Conservation (phyloP, 2,797 vertebrate genomes). For the Discoglossus pictus region DNA sequence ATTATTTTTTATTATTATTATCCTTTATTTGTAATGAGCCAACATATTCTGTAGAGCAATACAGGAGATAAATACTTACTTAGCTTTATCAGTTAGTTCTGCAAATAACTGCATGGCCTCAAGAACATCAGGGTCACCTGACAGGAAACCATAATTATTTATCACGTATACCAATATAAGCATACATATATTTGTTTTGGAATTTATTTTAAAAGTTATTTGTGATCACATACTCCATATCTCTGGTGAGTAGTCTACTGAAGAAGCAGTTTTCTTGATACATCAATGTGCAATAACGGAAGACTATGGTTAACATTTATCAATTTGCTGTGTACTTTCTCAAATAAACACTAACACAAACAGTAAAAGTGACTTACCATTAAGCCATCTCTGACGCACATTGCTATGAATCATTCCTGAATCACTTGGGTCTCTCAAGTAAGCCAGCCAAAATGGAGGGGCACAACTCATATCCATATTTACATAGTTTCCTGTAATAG, state of each 20-base stretch:
- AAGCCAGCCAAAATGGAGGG: constrained; percentile 77
- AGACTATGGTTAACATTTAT: too few species aligned
- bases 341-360: too few species aligned
- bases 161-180: too few species aligned
- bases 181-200: too few species aligned
- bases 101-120: constrained; percentile 79
- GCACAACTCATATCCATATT: constrained; percentile 70
- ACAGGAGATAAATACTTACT: constrained; percentile 56
- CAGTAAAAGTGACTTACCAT: constrained; percentile 58
- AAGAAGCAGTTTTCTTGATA: too few species aligned
- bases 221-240: too few species aligned
- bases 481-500: constrained; percentile 56
- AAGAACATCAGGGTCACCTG: constrained; percentile 72
- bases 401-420: constrained; percentile 82
- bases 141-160: background rate
- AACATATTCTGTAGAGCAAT: background rate
- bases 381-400: constrained; percentile 78
- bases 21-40: too few species aligned
- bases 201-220: too few species aligned
- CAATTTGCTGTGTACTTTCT: too few species aligned
- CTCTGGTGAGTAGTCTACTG: too few species aligned
- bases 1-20: too few species aligned
- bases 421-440: constrained; percentile 80
- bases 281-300: too few species aligned
- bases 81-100: constrained; percentile 76